Percentiles rank a stretch among this genome's conserved stretches.
Evolutionary conservation across 2,797 vertebrate genomes (phyloP).

Genomic region (Trachops cirrhosus): DNA sequence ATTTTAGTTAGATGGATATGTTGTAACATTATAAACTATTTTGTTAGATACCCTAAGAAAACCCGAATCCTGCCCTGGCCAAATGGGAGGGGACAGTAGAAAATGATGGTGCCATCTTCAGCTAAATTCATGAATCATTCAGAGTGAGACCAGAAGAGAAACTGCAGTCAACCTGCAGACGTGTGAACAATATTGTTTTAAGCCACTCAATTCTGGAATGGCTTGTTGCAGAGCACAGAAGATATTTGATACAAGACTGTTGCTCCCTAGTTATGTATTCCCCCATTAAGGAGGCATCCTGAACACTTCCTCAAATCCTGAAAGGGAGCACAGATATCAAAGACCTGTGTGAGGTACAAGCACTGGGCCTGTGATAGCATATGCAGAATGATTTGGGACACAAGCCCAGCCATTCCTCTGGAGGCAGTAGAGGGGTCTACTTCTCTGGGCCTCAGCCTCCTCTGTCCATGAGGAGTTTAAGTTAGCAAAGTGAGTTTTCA

Average conservation of each 20-base stretch:
- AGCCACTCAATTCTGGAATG: background rate
- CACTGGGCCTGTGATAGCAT: accelerated
- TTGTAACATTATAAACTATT: background rate
- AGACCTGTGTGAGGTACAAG: background rate
- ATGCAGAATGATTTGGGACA: background rate
- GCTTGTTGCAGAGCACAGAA: background rate
- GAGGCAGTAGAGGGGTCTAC: accelerated
- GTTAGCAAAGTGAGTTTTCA: background rate
- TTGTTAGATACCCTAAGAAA: background rate
- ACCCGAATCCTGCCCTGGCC: background rate
- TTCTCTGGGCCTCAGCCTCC: background rate
- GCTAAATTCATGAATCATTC: background rate
- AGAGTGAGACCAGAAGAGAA: background rate
- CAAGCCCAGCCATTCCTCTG: background rate
- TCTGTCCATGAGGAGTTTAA: background rate
- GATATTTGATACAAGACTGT: background rate
- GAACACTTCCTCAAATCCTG: background rate
- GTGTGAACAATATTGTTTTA: background rate
- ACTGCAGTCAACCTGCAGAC: background rate
- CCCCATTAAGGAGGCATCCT: background rate
- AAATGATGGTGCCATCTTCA: background rate
- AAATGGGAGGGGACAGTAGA: background rate
- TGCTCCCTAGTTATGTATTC: background rate
- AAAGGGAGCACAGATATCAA: background rate
- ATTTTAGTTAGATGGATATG: background rate